Conservation (phyloP, 2,888 invertebrate genomes). For the Spialia ferax region DNA sequence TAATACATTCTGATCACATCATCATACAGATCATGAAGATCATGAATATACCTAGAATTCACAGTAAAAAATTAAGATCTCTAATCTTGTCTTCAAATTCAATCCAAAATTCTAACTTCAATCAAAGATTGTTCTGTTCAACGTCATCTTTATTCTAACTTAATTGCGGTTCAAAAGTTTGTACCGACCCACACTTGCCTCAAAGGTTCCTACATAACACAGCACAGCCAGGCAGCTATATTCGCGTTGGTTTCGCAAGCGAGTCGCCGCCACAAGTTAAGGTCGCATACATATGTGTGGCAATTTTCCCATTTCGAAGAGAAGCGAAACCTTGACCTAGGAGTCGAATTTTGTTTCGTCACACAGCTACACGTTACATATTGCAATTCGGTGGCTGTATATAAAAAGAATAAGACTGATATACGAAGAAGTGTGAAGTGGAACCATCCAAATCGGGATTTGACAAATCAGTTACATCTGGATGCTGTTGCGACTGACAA, state of each 20-base stretch:
- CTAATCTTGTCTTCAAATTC: no score
- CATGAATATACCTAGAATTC: no score
- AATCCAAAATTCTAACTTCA: no score
- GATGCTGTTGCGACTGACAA: background rate
- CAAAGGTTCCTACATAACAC: slow-evolving; percentile 45
- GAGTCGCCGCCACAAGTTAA: slow-evolving; percentile 76
- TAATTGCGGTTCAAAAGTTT: background rate
- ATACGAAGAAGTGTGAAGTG: background rate
- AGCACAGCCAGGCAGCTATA: slow-evolving; percentile 57
- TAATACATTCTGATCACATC: slow-evolving; percentile 13
- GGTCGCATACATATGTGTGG: slow-evolving; percentile 84
- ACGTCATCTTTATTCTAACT: background rate
- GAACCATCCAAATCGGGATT: background rate
- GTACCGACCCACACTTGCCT: slow-evolving; percentile 40
- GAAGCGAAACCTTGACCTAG: slow-evolving; percentile 84
- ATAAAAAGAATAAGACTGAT: slow-evolving; percentile 26
- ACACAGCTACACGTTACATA: slow-evolving; percentile 62
- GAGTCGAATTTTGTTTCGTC: slow-evolving; percentile 81
- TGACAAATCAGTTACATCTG: background rate
- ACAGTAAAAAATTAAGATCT: no score
- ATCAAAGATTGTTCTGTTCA: no score
- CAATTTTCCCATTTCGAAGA: slow-evolving; percentile 86
- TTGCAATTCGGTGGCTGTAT: slow-evolving; percentile 53
- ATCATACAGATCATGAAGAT: background rate
- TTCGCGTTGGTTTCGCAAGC: slow-evolving; percentile 56